Evolutionary conservation across 2,797 vertebrate genomes (phyloP), one percentile per base, ranked within the genome.

Genomic region (Leucoraja ocellata): DNA sequence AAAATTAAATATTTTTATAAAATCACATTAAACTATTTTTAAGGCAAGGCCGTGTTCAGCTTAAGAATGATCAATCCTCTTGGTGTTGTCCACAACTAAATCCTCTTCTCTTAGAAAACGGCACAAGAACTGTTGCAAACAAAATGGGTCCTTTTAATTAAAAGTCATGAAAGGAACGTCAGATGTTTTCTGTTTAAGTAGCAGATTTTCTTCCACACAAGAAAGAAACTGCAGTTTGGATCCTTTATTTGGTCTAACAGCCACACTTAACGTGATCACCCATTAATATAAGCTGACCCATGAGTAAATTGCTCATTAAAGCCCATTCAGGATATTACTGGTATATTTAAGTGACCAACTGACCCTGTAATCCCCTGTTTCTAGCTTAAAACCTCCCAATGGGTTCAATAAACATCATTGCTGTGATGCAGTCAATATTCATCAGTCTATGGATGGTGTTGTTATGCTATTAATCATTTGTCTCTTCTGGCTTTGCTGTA

Each of bases 281-380:
- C 23, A 76, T 92, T 92, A 92, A 46, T 74, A 58, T 71, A 92
- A 92, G 7, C 73, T 92, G 90, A 92, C 90, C 90, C 90, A 92
- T 92, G 71, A 92, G 90, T 92, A 92, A 92, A 92, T 74, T 23
- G 1, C 73, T 92, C 90, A 76, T 92, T 74, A 76, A 92, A 92
- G 71, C 73, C 46, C 73, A 92, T 76, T 92, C 71, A 92, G 71
- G 71, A 92, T 54, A 25, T 92, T 54, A 76, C 68, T 92, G 73
- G 73, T 71, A 74, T 92, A 92, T 76, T 92, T 73, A 92, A 92
- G 90, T 92, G 90, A 92, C 90, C 25, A 39, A 73, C 39, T 92
- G 90, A 92, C 90, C 90, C 71, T 54, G 25, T 92, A 92, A 92
- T 92, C 71, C 71, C 71, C 73, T 16, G 9, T 92, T 92, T 73